Evolutionary conservation across 2,797 vertebrate species (phyloP).

Genomic region (Neoniphon sammara): DNA sequence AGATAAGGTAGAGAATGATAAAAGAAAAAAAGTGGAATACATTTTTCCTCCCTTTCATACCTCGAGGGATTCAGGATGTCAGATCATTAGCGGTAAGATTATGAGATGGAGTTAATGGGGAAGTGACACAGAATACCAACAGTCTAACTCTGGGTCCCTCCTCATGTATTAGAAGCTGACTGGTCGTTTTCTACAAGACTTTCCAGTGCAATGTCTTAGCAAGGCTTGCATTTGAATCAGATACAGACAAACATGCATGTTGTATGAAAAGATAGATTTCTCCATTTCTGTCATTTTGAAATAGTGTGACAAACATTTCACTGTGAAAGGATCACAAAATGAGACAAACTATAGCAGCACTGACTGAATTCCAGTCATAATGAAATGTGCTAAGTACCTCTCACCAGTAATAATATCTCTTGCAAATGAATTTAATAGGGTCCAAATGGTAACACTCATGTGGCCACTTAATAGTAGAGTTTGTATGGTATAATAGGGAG

Average conservation of each 20-base stretch:
- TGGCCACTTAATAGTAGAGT: too few species aligned
- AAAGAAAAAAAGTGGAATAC: slow-evolving; percentile 8
- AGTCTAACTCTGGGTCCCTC: not conserved
- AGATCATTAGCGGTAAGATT: slow-evolving; percentile 22
- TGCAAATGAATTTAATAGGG: too few species aligned
- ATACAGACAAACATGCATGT: not conserved
- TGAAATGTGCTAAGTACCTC: too few species aligned
- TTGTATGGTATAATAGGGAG: too few species aligned
- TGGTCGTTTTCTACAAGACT: not conserved
- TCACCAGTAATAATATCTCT: too few species aligned
- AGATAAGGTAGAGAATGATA: slow-evolving; percentile 15
- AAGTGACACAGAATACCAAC: slow-evolving; percentile 22
- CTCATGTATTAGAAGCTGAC: not conserved
- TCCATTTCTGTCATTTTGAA: not conserved
- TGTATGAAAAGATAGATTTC: not conserved
- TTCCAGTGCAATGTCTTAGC: not conserved
- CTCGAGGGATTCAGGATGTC: slow-evolving; percentile 8
- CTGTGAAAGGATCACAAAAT: not conserved
- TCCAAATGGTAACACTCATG: too few species aligned
- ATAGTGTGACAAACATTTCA: not conserved
- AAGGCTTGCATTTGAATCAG: not conserved
- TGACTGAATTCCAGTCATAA: too few species aligned
- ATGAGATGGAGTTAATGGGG: slow-evolving; percentile 18
- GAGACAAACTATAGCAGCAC: too few species aligned
- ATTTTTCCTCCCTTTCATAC: not conserved